Evolutionary conservation across 2,113 vertebrate species (phyloP).

Genomic region (Pygoscelis adeliae): DNA sequence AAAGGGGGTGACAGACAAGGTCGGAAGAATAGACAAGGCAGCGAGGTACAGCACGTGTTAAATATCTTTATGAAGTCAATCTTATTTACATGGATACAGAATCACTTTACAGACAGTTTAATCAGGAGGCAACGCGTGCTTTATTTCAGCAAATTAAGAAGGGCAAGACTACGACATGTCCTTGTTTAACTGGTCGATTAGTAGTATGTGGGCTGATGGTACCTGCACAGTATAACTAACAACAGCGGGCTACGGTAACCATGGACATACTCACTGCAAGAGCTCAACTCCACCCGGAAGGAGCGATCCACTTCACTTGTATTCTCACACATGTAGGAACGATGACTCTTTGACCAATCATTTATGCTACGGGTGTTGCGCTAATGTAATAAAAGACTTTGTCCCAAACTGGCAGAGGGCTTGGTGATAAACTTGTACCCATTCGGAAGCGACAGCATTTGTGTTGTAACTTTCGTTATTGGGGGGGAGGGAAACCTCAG

Average conservation of each 20-base stretch:
- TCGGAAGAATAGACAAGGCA: neutral
- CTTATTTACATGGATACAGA: conserved; percentile 77
- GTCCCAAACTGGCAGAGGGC: neutral
- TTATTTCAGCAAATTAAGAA: conserved; percentile 65
- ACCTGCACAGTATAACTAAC: neutral
- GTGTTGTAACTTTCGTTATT: neutral
- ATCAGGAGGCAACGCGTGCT: conserved; percentile 57
- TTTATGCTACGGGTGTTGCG: neutral
- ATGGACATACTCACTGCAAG: neutral
- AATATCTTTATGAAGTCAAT: conserved; percentile 73
- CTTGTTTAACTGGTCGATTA: conserved; percentile 7
- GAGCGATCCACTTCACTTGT: neutral
- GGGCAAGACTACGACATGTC: neutral
- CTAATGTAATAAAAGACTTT: conserved; percentile 29
- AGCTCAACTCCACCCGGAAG: neutral
- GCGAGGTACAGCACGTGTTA: conserved; percentile 38
- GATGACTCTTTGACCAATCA: conserved; percentile 15
- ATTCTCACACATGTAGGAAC: neutral
- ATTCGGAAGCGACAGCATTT: neutral
- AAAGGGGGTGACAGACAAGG: neutral
- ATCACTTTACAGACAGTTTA: conserved; percentile 68
- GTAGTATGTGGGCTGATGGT: neutral
- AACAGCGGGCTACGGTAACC: neutral
- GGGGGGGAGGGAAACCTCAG: neutral
- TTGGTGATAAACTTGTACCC: neutral